phyloP scores from a whole-genome alignment of 2,113 vertebrate species.

The Pygoscelis adeliae region DNA sequence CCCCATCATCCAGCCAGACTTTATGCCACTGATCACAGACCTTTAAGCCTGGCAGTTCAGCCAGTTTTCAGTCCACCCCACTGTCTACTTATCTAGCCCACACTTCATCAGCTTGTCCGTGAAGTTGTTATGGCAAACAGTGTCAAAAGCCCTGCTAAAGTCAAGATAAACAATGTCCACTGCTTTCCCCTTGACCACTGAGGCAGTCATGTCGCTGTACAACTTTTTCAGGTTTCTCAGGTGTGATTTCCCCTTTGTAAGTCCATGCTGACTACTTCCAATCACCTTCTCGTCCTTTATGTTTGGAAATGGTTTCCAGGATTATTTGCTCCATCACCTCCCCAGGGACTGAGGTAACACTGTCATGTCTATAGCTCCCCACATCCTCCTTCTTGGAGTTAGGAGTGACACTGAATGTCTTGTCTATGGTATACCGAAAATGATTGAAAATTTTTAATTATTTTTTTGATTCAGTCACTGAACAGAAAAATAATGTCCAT shows the following conservation, averaged over 20 bases:
- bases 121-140: not conserved
- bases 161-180: not conserved
- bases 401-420: not conserved
- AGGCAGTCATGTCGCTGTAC: rapidly evolving
- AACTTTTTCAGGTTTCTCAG: not conserved
- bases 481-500: not conserved
- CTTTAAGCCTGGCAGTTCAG: not conserved
- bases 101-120: not conserved
- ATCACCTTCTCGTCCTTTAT: not conserved
- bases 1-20: not conserved
- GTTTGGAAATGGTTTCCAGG: not conserved
- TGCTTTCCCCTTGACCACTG: not conserved
- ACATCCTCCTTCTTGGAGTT: rapidly evolving
- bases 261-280: not conserved
- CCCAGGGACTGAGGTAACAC: not conserved
- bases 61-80: not conserved
- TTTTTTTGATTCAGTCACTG: not conserved
- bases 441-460: not conserved
- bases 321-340: not conserved
- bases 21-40: not conserved
- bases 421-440: not conserved
- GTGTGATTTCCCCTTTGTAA: not conserved
- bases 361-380: not conserved
- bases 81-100: not conserved
- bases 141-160: not conserved